Evolutionary conservation across 2,113 vertebrate species (phyloP), one percentile per base, ranked within the genome.

Genomic region (Chlorodrepanis virens): DNA sequence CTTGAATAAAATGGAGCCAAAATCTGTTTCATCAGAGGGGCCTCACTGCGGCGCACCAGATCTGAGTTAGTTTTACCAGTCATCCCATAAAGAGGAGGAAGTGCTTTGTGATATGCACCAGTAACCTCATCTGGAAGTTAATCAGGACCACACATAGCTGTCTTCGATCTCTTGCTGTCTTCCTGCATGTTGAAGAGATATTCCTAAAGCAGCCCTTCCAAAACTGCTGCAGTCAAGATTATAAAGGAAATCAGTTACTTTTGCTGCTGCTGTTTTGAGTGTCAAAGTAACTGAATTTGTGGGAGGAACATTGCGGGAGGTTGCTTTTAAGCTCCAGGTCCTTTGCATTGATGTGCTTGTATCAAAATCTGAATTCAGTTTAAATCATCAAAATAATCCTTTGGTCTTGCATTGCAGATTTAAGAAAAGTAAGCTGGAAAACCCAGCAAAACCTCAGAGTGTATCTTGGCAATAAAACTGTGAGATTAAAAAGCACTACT

Each of bases 401-500:
- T 67, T 31, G n/a, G 50, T 88, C 47, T 83, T 77, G 35, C 52
- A 44, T 5, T 83, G 60, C 49, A 74, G 29, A 29, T 16, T 90
- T 33, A 85, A 54, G 72, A 90, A 63, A 95, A 89, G 45, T 42
- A 47, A 50, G 7, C 6, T 86, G 44, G 81, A 93, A 93, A 94
- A 59, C 31, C 39, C 59, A 86, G 15, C 0, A 2, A 85, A 93
- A 80, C 67, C 50, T 91, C 70, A 54, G 56, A 88, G 50, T 91
- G 57, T 95, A 85, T 83, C 56, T 90, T 96, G 94, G 91, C 94
- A 93, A 76, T 87, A 85, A 90, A 79, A 63, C 23, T 0, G 2
- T 91, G 84, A 94, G 84, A 94, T 95, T 83, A 85, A 94, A 88
- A 92, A 90, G 22, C 74, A 24, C 59, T 90, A 12, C 82, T 81